phyloP scores from a whole-genome alignment of 2,888 invertebrate species.

The Agrotis segetum region DNA sequence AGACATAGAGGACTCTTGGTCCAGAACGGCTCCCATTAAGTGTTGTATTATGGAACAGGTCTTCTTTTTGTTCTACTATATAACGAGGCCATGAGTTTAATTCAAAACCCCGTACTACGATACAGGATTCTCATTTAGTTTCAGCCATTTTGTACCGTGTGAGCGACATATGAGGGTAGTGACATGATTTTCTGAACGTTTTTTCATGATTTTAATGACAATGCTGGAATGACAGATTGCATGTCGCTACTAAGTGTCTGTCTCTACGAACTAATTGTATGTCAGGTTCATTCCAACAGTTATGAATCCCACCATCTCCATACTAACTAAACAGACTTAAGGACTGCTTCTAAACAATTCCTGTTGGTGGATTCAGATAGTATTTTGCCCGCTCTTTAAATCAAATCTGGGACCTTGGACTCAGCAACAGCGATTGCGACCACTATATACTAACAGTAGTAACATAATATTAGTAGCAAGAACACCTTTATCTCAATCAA shows the following conservation, averaged over 20 bases:
- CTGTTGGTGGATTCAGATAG: too few species aligned
- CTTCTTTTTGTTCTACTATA: conserved; percentile 13
- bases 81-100: conserved; percentile 14
- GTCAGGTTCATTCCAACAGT: background rate
- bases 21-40: too few species aligned
- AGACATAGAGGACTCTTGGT: too few species aligned
- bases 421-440: too few species aligned
- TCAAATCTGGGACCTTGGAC: too few species aligned
- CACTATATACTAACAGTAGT: too few species aligned
- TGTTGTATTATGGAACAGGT: background rate
- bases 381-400: too few species aligned
- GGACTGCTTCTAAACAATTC: too few species aligned
- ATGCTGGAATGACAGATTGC: background rate
- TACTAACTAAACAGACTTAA: too few species aligned
- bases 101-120: conserved; percentile 21
- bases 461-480: too few species aligned
- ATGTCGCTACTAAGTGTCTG: background rate
- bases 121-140: conserved; percentile 21
- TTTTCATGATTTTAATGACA: conserved; percentile 8
- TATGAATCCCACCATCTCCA: too few species aligned
- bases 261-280: background rate
- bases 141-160: conserved; percentile 18
- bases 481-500: too few species aligned
- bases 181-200: conserved; percentile 9
- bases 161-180: background rate